Base-by-base conservation (phyloP, 2,888 invertebrate genomes). In the Chrysotoxum bicinctum region DNA sequence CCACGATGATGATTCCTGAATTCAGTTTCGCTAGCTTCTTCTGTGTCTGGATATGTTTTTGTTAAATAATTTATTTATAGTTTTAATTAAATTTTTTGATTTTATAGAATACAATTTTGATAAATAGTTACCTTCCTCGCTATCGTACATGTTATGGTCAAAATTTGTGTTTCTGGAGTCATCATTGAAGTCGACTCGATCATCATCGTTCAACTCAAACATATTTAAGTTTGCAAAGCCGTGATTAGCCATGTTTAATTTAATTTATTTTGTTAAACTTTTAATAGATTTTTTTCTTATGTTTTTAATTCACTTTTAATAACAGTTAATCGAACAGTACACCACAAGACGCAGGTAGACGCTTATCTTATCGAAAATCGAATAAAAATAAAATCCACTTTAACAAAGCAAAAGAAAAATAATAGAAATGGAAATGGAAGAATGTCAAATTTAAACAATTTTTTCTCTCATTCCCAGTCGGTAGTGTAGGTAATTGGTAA, bases 21-120 rank as follows among this genome's bases (percentile, higher is more conserved):
- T 88, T 98, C 98, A n/a, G 97, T 97, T 92, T 98, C 98, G 92
- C 98, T 98, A 0, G 98, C 98, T 93, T 98, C 98, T 92, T 98
- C 98, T 0, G 98, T 98, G 91, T 98, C 98, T 96, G 89, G 2
- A 50, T 3, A 68, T 90, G 90, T 1, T 35, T 35, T 35, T 1
- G 3, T 5, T 37, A 58, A 50, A 60, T 19, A 5, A 19, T 45
- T 21, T 26, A n/a, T 40, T 40, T n/a, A 26, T 10, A n/a, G n/a
- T 16, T 19, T 16, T 23, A 14, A 21, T 26, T 23, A 3, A 21
- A 35, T 16, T 16, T 16, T 5, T 30, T 26, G 9, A 7, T 54
- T 54, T 30, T 37, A 0, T 7, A 10, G 3, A 37, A 19, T 23
- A 37, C 5, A 58, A 26, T 40, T 3, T 70, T 85, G 6, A 30